Conservation (phyloP, 2,888 invertebrate genomes). For the Cyclophora punctaria region DNA sequence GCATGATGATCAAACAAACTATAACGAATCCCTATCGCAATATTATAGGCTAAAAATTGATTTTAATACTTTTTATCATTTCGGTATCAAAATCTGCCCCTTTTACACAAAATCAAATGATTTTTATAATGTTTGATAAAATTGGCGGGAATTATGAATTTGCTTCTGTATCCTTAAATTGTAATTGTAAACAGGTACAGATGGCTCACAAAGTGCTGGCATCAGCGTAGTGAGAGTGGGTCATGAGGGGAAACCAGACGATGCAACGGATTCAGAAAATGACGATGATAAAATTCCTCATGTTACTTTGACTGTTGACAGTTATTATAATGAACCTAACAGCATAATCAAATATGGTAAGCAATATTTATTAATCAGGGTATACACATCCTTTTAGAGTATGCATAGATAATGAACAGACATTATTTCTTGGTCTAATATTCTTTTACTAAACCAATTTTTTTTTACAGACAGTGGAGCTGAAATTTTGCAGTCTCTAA, state of each 20-base stretch:
- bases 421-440: neutral
- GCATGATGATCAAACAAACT: too few species aligned
- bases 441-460: neutral
- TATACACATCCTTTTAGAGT: too few species aligned
- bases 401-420: neutral
- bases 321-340: conserved; percentile 76
- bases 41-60: too few species aligned
- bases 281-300: conserved; percentile 77
- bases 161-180: neutral
- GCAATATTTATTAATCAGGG: conserved; percentile 2
- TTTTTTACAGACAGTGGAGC: conserved; percentile 60
- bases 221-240: conserved; percentile 78
- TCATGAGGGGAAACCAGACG: conserved; percentile 68
- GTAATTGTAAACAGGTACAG: conserved; percentile 40
- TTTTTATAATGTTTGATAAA: too few species aligned
- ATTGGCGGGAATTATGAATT: too few species aligned
- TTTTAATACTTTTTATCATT: too few species aligned
- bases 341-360: conserved; percentile 71
- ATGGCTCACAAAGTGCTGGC: conserved; percentile 74
- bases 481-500: conserved; percentile 66
- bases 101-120: too few species aligned
- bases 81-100: too few species aligned
- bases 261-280: conserved; percentile 73
- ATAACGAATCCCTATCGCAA: too few species aligned
- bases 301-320: conserved; percentile 79